These are phyloP conservation scores for Polyommatus iphigenia DNA, from an alignment of 2,888 invertebrate genomes.

Conservation along the genomic window DNA sequence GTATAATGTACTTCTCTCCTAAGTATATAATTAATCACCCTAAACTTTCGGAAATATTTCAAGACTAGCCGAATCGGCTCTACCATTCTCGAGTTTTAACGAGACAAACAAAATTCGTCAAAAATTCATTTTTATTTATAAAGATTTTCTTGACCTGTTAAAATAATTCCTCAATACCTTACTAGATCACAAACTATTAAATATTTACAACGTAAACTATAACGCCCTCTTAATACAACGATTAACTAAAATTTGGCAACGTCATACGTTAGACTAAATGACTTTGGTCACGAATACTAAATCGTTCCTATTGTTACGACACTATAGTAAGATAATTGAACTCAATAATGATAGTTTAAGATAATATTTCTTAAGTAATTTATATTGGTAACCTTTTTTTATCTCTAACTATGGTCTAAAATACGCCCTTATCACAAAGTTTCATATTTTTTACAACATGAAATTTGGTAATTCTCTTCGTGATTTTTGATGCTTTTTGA, in stretches of 20 bases:
- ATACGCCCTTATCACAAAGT: background rate
- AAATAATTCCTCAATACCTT: too few relatives aligned
- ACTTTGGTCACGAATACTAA: slow-evolving; percentile 49
- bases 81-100: too few relatives aligned
- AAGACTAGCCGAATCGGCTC: too few relatives aligned
- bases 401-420: background rate
- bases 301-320: slow-evolving; percentile 41
- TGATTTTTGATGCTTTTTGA: background rate
- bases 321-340: slow-evolving; percentile 45
- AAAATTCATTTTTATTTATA: too few relatives aligned
- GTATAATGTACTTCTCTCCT: too few relatives aligned
- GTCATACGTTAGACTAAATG: slow-evolving; percentile 49
- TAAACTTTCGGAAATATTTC: too few relatives aligned
- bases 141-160: too few relatives aligned
- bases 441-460: background rate
- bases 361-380: slow-evolving; percentile 33
- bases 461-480: background rate
- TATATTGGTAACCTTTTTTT: background rate
- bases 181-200: too few relatives aligned
- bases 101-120: too few relatives aligned
- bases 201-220: background rate
- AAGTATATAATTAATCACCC: too few relatives aligned
- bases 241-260: slow-evolving; percentile 43
- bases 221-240: slow-evolving; percentile 31
- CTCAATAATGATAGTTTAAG: slow-evolving; percentile 40